Evolutionary conservation across 2,797 vertebrate genomes (phyloP).

Genomic region (Muscicapa striata): DNA sequence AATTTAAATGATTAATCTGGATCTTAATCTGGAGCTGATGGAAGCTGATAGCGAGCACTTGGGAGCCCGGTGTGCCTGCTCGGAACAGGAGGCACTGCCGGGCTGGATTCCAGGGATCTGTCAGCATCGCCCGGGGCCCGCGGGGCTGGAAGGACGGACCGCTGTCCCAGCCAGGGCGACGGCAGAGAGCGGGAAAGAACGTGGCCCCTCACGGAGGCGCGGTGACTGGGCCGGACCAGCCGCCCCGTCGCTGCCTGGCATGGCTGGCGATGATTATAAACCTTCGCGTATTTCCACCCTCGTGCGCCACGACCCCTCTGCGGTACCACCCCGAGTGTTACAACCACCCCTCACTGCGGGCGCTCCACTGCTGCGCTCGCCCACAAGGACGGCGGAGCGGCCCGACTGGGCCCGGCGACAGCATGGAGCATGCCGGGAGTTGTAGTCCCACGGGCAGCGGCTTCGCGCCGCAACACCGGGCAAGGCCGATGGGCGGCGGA

Average conservation of each 20-base stretch:
- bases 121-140: background rate
- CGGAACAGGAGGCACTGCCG: fast-evolving
- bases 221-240: no score
- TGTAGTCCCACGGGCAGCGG: background rate
- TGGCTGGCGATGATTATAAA: fast-evolving
- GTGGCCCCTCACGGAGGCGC: fast-evolving
- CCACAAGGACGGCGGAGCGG: background rate
- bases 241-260: fast-evolving
- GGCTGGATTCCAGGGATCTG: fast-evolving
- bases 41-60: fast-evolving
- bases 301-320: fast-evolving
- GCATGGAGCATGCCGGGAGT: background rate
- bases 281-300: fast-evolving
- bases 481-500: background rate
- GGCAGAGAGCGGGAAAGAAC: background rate
- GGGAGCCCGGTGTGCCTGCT: background rate
- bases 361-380: fast-evolving
- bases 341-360: fast-evolving
- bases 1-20: background rate
- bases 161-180: no score
- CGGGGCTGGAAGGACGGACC: background rate
- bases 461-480: background rate
- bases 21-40: background rate
- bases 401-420: fast-evolving
- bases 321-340: fast-evolving